Evolutionary conservation across 2,888 invertebrate genomes (phyloP), one percentile per base, ranked within the genome.

Genomic region (Exocentrus adspersus): DNA sequence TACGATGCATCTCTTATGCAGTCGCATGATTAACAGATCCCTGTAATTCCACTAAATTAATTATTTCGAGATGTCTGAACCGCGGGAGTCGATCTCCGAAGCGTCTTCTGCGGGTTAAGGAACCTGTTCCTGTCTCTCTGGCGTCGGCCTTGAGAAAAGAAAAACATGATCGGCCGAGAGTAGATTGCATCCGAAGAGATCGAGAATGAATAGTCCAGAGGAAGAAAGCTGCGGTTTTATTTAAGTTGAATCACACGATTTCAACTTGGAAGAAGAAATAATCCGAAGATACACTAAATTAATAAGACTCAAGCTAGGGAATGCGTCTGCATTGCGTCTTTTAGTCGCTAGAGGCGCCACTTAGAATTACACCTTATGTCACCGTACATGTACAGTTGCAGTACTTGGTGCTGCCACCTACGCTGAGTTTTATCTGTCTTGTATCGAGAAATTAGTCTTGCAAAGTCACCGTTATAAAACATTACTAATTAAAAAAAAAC

Each of bases 21-120:
- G n/a, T n/a, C n/a, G n/a, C n/a, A n/a, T n/a, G n/a, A 37, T 37
- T 37, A 56, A 56, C 56, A 48, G 43, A 61, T 54, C 48, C 52
- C 7, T n/a, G 58, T 56, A 62, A 68, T 66, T 60, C 60, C 62
- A 65, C 59, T 60, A 62, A 71, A 71, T 71, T 71, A 72, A 72
- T 72, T 72, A 72, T 68, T 66, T 68, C 60, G 61, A 64, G 53
- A 63, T 63, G 61, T 63, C 60, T 52, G 69, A 68, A 65, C 52
- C 62, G 60, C 64, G 52, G 64, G 59, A 59, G 63, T 52, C 58
- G 67, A 60, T 68, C 60, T 67, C 59, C 61, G 17, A 64, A 52
- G 58, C 66, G 60, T 67, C 64, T 60, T 67, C 64, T 60, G 60
- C 63, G 45, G 67, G 69, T 70, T 68, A 65, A 70, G 67, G 69